Base-by-base conservation (phyloP, 2,113 vertebrate genomes). In the Entomyzon cyanotis region DNA sequence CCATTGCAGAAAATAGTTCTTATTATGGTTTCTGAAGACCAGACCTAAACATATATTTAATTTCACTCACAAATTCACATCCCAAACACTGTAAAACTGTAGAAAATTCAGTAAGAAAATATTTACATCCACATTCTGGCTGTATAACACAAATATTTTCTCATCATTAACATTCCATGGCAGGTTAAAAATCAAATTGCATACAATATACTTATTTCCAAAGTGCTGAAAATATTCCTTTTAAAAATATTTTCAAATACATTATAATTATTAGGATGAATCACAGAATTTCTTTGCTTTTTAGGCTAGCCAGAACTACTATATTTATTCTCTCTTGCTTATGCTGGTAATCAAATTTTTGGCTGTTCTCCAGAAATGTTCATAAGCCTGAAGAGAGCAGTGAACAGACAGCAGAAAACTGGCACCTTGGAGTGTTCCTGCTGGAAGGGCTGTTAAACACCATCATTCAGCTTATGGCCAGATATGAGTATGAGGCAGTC, bases 111-210 rank as follows among this genome's bases (percentile, higher is more conserved):
- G 56, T 84, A 86, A 63, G 60, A 90, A 96, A 95, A 97, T 95
- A 94, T 96, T 96, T 96, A 68, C 86, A 44, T 87, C 87, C 49
- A 39, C 60, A 89, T 92, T 84, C 76, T 68, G 64, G 39, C 68
- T 88, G 21, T 88, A 53, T 60, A 95, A 87, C 44, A 90, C 56
- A 94, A 96, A 92, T 94, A 96, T 96, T 96, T 96, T 95, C 73
- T 84, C 90, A 93, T 71, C 82, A 87, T 96, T 96, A 95, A 77
- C 68, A 84, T 96, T 94, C 90, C 88, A 64, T 44, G 9, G 64
- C 71, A 88, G 83, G 76, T 90, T 92, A 75, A 93, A 96, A 94
- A 93, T 86, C 78, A 93, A 92, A 96, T 86, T 75, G n/a, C 52
- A 30, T 86, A 67, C 88, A 93, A 93, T 92, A 67, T 81, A 90